Evolutionary conservation across 2,113 vertebrate genomes (phyloP).

Genomic region (Ceratotherium simum): DNA sequence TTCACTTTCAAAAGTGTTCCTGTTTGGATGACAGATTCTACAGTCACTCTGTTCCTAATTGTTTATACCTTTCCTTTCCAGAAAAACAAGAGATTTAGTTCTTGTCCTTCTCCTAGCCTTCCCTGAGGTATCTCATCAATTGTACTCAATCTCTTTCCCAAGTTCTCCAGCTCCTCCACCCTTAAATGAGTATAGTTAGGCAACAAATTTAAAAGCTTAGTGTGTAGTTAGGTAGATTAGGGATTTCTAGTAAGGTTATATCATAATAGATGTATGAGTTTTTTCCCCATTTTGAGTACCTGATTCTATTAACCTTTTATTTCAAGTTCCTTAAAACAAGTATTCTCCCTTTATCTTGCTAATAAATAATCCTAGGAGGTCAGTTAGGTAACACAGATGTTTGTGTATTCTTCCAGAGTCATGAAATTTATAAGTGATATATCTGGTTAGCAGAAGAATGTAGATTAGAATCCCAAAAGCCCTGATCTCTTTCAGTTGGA

Average conservation of each 20-base stretch:
- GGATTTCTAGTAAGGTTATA: constrained; percentile 9
- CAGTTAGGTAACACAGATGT: background rate
- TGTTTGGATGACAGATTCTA: background rate
- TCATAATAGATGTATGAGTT: background rate
- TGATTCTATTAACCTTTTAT: background rate
- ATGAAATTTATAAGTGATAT: background rate
- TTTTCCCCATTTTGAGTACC: background rate
- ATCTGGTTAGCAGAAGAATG: background rate
- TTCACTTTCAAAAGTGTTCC: background rate
- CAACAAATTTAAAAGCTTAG: constrained; percentile 2
- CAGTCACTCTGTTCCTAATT: constrained; percentile 11
- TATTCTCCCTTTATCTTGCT: background rate
- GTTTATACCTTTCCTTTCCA: constrained; percentile 46
- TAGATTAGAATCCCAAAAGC: background rate
- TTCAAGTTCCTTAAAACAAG: background rate
- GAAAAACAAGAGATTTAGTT: background rate
- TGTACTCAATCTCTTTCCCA: background rate
- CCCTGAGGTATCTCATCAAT: constrained; percentile 1
- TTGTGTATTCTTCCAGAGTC: background rate
- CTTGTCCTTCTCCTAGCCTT: constrained; percentile 9
- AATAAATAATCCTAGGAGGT: background rate
- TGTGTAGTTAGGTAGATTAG: background rate
- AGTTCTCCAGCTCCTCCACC: background rate
- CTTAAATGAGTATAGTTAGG: background rate
- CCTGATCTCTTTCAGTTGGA: background rate